Evolutionary conservation across 2,888 invertebrate genomes (phyloP).

Genomic region (Drosophila rellima): DNA sequence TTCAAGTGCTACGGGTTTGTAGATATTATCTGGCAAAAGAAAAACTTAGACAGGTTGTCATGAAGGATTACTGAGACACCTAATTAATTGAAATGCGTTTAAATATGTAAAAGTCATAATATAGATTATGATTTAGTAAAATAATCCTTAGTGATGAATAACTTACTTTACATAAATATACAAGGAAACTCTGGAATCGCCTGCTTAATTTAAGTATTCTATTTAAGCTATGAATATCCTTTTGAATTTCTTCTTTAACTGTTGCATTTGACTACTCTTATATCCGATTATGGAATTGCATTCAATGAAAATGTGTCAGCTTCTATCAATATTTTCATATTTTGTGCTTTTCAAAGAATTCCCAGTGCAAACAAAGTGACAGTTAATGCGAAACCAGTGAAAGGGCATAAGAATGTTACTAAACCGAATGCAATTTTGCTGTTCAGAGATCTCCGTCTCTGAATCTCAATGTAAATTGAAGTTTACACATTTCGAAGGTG

Average conservation of each 20-base stretch:
- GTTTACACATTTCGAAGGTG: constrained; percentile 76
- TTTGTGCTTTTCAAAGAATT: not conserved
- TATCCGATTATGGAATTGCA: not conserved
- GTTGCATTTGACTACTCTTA: no score
- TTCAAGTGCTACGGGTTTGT: not conserved
- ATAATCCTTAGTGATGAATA: not conserved
- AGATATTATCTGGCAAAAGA: not conserved
- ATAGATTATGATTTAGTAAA: no score
- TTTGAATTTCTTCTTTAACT: not conserved
- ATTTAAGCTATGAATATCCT: not conserved
- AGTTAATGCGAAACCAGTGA: not conserved
- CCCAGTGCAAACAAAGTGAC: not conserved
- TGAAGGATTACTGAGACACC: no score
- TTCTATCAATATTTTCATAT: not conserved
- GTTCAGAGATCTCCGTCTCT: constrained; percentile 15
- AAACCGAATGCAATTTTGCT: constrained; percentile 69
- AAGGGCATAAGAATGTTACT: constrained; percentile 38
- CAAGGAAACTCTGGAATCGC: not conserved
- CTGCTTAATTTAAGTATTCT: not conserved
- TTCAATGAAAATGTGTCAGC: not conserved
- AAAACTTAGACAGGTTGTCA: not conserved
- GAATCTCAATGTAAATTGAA: constrained; percentile 64
- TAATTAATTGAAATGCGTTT: not conserved
- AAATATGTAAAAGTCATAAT: no score
- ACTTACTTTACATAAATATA: not conserved